phyloP scores from a whole-genome alignment of 2,113 vertebrate genomes.

The Pogona vitticeps region DNA sequence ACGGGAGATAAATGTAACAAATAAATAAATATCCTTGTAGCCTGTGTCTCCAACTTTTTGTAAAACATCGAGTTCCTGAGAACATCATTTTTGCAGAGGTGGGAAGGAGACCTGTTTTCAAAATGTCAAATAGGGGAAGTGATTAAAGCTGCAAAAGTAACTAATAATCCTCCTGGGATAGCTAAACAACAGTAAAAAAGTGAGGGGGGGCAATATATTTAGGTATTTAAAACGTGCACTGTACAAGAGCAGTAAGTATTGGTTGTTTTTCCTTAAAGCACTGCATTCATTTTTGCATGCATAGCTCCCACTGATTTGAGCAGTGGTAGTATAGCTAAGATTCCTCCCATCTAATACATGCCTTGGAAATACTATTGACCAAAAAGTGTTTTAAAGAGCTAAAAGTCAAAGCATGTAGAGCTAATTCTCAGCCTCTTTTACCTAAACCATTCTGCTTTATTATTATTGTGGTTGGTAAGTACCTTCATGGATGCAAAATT shows the following conservation, averaged over 20 bases:
- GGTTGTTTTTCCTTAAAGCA: constrained; percentile 22
- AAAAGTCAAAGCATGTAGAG: constrained; percentile 31
- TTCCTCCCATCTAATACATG: constrained; percentile 24
- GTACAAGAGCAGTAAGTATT: constrained; percentile 13
- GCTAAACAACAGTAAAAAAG: constrained; percentile 13
- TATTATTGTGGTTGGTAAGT: constrained; percentile 31
- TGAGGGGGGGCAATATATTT: constrained; percentile 7
- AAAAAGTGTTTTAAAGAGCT: constrained; percentile 31
- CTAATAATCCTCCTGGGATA: constrained; percentile 19
- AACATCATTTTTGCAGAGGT: not conserved
- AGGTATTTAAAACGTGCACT: constrained; percentile 16
- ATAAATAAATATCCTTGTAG: not conserved
- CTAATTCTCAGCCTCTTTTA: constrained; percentile 33
- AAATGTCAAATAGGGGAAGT: constrained; percentile 28
- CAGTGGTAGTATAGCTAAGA: constrained; percentile 17
- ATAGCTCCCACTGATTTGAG: constrained; percentile 16
- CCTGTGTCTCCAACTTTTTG: not conserved
- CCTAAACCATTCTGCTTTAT: constrained; percentile 33
- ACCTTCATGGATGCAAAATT: constrained; percentile 26
- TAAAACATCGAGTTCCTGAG: not conserved
- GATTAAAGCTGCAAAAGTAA: constrained; percentile 18
- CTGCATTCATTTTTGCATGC: constrained; percentile 12
- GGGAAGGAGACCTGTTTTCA: not conserved
- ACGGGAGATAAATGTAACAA: no score
- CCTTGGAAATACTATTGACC: constrained; percentile 27